Percentiles rank a stretch among this genome's conserved stretches.
Conservation (phyloP, 2,888 invertebrate genomes). For the Coenonympha arcania region DNA sequence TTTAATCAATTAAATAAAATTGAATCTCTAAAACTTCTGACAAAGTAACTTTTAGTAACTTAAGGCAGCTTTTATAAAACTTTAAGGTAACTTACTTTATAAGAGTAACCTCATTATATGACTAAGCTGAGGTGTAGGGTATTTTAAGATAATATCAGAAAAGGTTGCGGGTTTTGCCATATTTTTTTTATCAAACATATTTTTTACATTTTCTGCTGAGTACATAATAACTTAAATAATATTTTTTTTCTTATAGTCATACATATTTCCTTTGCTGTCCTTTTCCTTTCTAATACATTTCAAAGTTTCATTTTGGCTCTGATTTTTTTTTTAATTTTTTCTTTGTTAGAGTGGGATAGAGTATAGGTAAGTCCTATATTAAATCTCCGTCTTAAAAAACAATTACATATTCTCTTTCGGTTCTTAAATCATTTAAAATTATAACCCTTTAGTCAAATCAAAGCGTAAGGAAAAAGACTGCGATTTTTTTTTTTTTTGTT, state of each 20-base stretch:
- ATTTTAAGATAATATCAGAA: neutral
- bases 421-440: too few relatives aligned
- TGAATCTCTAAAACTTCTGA: neutral
- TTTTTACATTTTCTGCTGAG: neutral
- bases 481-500: slow-evolving; percentile 37
- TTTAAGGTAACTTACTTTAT: neutral
- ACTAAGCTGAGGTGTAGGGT: neutral
- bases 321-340: neutral
- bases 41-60: neutral
- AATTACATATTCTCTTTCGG: too few relatives aligned
- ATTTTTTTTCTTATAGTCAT: neutral
- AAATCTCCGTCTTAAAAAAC: too few relatives aligned
- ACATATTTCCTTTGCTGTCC: slow-evolving; percentile 27
- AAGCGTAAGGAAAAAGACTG: slow-evolving; percentile 56
- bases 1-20: neutral
- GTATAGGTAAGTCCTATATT: too few relatives aligned
- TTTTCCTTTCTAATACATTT: slow-evolving; percentile 36
- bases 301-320: neutral
- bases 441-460: slow-evolving; percentile 48
- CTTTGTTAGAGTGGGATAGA: too few relatives aligned
- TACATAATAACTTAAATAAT: too few relatives aligned
- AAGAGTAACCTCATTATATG: neutral
- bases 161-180: slow-evolving; percentile 7
- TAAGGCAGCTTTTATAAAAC: neutral
- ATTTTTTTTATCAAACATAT: neutral